Conservation (phyloP, 2,797 vertebrate genomes). For the Mareca penelope region DNA sequence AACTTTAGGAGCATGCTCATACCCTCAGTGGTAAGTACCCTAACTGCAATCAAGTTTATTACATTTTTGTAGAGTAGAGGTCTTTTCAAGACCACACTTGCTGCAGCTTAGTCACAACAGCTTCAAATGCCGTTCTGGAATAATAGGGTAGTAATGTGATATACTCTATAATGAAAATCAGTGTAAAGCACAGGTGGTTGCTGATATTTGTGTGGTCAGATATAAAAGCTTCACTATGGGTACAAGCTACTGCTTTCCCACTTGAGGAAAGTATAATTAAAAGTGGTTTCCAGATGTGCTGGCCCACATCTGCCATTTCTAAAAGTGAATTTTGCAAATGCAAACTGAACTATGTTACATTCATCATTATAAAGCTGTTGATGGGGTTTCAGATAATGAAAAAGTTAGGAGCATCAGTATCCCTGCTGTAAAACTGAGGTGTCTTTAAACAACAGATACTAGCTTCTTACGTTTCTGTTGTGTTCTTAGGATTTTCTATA, state of each 20-base stretch:
- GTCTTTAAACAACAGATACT: neutral
- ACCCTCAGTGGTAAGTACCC: slow-evolving; percentile 51
- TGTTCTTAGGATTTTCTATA: neutral
- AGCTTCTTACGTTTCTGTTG: neutral
- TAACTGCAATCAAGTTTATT: slow-evolving; percentile 52
- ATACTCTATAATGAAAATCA: slow-evolving; percentile 59
- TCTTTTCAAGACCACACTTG: slow-evolving; percentile 60
- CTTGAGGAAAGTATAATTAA: slow-evolving; percentile 70
- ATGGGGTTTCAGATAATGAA: slow-evolving; percentile 64
- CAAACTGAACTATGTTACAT: slow-evolving; percentile 21
- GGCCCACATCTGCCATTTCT: slow-evolving; percentile 50
- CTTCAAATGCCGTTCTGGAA: slow-evolving; percentile 60
- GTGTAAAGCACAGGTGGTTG: slow-evolving; percentile 63
- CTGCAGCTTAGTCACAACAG: slow-evolving; percentile 50
- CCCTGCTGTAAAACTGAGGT: neutral
- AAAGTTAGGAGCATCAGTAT: slow-evolving; percentile 40
- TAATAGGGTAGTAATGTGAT: slow-evolving; percentile 62
- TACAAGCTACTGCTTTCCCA: slow-evolving; percentile 49
- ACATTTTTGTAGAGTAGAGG: slow-evolving; percentile 41
- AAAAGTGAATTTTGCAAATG: slow-evolving; percentile 52
- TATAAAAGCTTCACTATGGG: slow-evolving; percentile 38
- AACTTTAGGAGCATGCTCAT: neutral
- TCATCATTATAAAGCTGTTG: slow-evolving; percentile 45
- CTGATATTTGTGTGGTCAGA: slow-evolving; percentile 61
- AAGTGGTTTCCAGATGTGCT: slow-evolving; percentile 75